Percentiles rank a stretch among this genome's conserved stretches.
Evolutionary conservation across 2,113 vertebrate genomes (phyloP).

Genomic region (Sorex araneus): DNA sequence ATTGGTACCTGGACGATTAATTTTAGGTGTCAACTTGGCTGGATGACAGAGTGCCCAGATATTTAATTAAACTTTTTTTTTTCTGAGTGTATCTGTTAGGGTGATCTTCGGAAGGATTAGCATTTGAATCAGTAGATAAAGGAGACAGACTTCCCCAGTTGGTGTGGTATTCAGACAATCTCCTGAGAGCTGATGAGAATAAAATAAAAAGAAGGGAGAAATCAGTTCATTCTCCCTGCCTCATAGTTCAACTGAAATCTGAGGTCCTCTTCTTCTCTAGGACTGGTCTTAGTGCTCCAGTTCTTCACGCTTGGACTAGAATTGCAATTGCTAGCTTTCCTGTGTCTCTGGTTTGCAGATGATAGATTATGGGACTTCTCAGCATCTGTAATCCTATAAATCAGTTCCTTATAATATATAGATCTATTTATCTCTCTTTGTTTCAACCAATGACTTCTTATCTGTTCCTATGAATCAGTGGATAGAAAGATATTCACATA

Average conservation of each 20-base stretch:
- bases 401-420: neutral
- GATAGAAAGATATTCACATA: neutral
- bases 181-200: neutral
- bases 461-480: neutral
- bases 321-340: neutral
- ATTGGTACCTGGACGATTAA: neutral
- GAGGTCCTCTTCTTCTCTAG: neutral
- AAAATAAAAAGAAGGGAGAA: neutral
- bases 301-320: neutral
- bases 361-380: neutral
- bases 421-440: neutral
- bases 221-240: neutral
- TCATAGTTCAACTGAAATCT: neutral
- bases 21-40: neutral
- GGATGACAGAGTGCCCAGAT: neutral
- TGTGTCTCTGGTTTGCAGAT: neutral
- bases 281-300: neutral
- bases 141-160: neutral
- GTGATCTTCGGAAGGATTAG: neutral
- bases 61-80: neutral
- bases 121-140: neutral
- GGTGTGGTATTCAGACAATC: neutral
- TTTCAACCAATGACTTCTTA: neutral
- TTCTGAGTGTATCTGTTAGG: neutral
- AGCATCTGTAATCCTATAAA: too few species aligned